Base-by-base conservation (phyloP, 37 sponge, comb jelly and placozoan species). In the Geodia barretti region DNA sequence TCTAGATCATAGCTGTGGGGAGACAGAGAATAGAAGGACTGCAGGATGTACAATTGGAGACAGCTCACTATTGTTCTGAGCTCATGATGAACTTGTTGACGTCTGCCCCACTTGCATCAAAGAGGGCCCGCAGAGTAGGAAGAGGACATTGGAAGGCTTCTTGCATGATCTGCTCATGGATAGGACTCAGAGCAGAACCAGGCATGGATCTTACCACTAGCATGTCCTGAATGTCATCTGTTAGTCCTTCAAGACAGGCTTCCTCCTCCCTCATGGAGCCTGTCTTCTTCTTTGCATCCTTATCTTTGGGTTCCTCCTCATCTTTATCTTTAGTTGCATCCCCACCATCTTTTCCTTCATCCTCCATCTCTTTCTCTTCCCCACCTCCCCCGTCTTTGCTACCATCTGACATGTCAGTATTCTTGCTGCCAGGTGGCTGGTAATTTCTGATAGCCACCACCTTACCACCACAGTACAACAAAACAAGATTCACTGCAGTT, bases 81-180 rank as follows among this genome's bases (percentile, higher is more conserved):
- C 73, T 83, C 65, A 76, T 64, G 54, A 92, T 75, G 72, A 87
- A 88, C 79, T 78, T 76, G 32, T 79, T 74, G 38, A 88, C 30
- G 62, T 92, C 83, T 67, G 71, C 78, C 26, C 77, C 91, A 62
- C 61, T 70, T 28, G 39, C 61, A 24, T 95, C 95, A 68, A 87
- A 91, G 65, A 88, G 67, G 19, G 91, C 95, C 37, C 95, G 58
- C 40, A 95, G 72, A 1, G 90, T 83, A 59, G 95, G 54, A 23
- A 81, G 67, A 0, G 42, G 76, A 47, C 95, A 95, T 77, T 86
- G 54, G 43, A 95, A 95, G 1, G 87, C 95, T 20, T 88, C 91
- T 33, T 67, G 42, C 89, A 95, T 77, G 21, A 73, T 84, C 92
- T 91, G 69, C 11, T 26, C 1, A 81, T 36, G 8, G 42, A 58